Evolutionary conservation across 2,113 vertebrate species (phyloP).

Genomic region (Cyrtonyx montezumae): DNA sequence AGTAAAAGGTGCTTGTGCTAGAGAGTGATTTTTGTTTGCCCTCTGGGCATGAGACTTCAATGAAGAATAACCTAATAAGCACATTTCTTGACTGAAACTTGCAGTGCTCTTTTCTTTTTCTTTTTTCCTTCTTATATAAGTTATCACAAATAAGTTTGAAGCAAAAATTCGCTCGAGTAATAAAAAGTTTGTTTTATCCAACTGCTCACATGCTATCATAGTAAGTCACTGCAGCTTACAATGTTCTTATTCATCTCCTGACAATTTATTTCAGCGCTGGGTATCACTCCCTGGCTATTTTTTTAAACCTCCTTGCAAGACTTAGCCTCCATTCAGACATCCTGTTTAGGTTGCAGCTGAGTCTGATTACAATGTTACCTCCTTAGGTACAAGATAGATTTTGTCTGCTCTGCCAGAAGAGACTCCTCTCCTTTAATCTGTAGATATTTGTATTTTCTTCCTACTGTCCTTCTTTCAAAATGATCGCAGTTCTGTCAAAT

Average conservation of each 20-base stretch:
- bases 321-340: background rate
- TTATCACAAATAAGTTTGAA: background rate
- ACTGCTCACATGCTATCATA: background rate
- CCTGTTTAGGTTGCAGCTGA: background rate
- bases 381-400: background rate
- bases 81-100: constrained; percentile 14
- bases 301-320: background rate
- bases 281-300: background rate
- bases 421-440: background rate
- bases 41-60: background rate
- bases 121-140: background rate
- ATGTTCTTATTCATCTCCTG: constrained; percentile 32
- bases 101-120: background rate
- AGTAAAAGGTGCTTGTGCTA: background rate
- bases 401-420: background rate
- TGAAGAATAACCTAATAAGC: background rate
- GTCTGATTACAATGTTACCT: background rate
- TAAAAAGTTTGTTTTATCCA: constrained; percentile 1
- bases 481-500: background rate
- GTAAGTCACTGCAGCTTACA: background rate
- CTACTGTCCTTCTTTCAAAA: background rate
- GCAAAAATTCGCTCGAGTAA: background rate
- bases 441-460: background rate
- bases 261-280: constrained; percentile 21
- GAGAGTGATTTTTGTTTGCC: background rate